Evolutionary conservation across 2,888 invertebrate species (phyloP).

Genomic region (Lepeophtheirus nordmannii): DNA sequence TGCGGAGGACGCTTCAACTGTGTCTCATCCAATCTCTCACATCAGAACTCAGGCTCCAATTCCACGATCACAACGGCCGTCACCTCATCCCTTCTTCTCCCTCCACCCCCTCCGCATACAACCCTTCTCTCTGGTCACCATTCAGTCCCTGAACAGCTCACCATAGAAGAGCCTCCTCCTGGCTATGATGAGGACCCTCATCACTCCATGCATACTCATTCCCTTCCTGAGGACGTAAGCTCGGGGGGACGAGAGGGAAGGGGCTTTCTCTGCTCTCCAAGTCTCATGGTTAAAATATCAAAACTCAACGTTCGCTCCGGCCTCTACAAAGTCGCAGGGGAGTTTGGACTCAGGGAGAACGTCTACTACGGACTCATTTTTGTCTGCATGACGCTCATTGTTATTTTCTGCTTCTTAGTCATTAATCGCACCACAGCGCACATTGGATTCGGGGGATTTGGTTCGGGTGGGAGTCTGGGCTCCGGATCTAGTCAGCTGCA

Average conservation of each 20-base stretch:
- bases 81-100: slow-evolving; percentile 9
- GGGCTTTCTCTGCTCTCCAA: background rate
- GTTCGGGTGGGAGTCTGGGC: slow-evolving; percentile 10
- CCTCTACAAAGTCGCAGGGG: slow-evolving; percentile 18
- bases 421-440: slow-evolving; percentile 12
- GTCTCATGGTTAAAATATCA: slow-evolving; percentile 11
- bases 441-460: slow-evolving; percentile 3
- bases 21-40: background rate
- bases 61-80: slow-evolving; percentile 2
- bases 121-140: background rate
- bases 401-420: slow-evolving; percentile 23
- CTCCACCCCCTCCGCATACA: background rate
- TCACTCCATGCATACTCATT: background rate
- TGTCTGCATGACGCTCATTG: slow-evolving; percentile 24
- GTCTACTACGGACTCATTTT: slow-evolving; percentile 24
- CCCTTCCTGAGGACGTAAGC: background rate
- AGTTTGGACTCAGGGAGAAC: slow-evolving; percentile 24
- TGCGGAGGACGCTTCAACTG: slow-evolving; percentile 2
- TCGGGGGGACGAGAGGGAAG: background rate
- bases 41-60: background rate
- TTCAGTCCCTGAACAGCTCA: background rate
- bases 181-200: background rate
- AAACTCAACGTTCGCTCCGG: slow-evolving; percentile 18
- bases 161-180: background rate
- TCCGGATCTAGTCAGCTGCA: slow-evolving; percentile 1